A percentile compares a stretch with the other conserved stretches of the same genome.
Conservation (phyloP, 2,797 vertebrate species). For the Catostomus latipinnis region DNA sequence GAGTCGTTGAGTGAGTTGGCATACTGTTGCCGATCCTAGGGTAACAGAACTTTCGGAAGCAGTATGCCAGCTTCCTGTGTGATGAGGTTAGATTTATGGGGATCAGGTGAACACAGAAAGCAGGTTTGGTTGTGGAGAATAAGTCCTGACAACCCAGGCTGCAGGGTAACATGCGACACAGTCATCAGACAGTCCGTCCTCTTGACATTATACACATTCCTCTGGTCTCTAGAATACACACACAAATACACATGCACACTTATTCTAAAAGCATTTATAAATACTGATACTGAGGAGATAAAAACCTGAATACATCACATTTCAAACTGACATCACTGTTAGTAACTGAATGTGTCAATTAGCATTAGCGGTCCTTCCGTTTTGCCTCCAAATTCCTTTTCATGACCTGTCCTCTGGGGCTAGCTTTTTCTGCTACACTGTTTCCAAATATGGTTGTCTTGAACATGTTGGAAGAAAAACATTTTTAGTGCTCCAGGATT, state of each 20-base stretch:
- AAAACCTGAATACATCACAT: constrained; percentile 21
- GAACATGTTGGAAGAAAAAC: not conserved
- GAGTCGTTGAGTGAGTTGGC: too few relatives aligned
- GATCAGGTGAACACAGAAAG: constrained; percentile 55
- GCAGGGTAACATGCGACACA: constrained; percentile 55
- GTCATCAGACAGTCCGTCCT: constrained; percentile 75
- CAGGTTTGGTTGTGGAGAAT: constrained; percentile 61
- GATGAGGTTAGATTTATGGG: not conserved
- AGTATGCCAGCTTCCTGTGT: too few relatives aligned
- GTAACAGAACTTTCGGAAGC: too few relatives aligned
- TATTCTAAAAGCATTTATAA: constrained; percentile 49
- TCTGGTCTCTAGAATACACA: constrained; percentile 45
- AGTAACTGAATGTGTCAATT: constrained; percentile 14
- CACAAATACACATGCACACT: constrained; percentile 8
- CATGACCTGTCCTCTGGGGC: not conserved
- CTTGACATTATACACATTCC: constrained; percentile 70
- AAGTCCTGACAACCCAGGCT: constrained; percentile 71
- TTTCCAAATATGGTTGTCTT: not conserved
- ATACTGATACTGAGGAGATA: not conserved
- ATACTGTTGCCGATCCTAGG: too few relatives aligned
- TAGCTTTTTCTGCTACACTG: not conserved
- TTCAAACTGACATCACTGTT: constrained; percentile 37
- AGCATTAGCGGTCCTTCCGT: not conserved
- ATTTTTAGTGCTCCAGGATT: not conserved
- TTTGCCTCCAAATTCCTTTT: constrained; percentile 5